phyloP scores from a whole-genome alignment of 2,888 invertebrate species.

The Rotaria magnacalcarata region DNA sequence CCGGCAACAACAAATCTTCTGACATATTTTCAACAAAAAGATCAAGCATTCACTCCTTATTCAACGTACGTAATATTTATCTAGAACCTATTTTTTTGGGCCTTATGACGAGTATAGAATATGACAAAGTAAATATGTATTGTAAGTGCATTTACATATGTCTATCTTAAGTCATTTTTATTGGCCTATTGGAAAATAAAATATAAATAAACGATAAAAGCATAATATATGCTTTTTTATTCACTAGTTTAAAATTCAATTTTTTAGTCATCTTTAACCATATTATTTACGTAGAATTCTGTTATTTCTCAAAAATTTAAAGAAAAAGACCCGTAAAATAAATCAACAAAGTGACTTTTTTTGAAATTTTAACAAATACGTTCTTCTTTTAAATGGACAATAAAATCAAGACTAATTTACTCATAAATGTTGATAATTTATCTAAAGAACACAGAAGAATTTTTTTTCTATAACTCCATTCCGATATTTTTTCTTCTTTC shows the following conservation, averaged over 20 bases:
- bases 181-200: not conserved
- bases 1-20: not conserved
- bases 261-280: too few species aligned
- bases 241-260: not conserved
- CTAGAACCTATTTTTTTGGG: not conserved
- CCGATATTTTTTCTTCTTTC: not conserved
- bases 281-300: too few species aligned
- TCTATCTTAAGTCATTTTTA: not conserved
- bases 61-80: not conserved
- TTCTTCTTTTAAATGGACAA: too few species aligned
- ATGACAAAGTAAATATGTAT: not conserved
- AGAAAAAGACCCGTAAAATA: too few species aligned
- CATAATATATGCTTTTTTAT: not conserved
- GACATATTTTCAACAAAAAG: not conserved
- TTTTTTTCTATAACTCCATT: not conserved
- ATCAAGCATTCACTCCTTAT: not conserved
- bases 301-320: too few species aligned
- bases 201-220: not conserved
- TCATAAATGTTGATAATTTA: too few species aligned
- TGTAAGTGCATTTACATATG: not conserved
- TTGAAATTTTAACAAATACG: too few species aligned
- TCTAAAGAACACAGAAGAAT: too few species aligned
- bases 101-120: not conserved
- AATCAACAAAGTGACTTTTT: too few species aligned
- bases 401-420: too few species aligned